Base-by-base conservation (phyloP, 1,140 invertebrate species). In the Ceratosolen fusciceps region DNA sequence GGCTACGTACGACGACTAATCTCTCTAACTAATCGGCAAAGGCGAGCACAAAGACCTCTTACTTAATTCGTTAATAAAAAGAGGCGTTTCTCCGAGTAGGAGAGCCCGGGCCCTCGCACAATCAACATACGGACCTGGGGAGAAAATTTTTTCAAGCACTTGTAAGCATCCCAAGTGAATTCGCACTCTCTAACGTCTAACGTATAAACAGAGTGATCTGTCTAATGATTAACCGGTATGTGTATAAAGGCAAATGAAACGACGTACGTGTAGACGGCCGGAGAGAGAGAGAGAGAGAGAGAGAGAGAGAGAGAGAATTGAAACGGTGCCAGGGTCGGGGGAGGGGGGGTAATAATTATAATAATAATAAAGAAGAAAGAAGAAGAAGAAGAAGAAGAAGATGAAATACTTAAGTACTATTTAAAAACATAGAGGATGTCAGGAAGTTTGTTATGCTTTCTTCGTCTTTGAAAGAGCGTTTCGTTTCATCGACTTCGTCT, bases 361-460 rank as follows among this genome's bases (percentile, higher is more conserved):
- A 72, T 1, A 37, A 24, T 5, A 54, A 65, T 19, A 31, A 31
- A 2, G 31, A n/a, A 68, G 19, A 79, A 58, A 43, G 65, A 67
- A 60, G 26, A 34, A 4, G 26, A 34, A 58, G 62, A n/a, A n/a
- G n/a, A n/a, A n/a, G n/a, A n/a, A n/a, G 8, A 56, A 79, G 47
- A 74, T 70, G 29, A 74, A 79, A 54, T 67, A 80, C 73, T 80
- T 71, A 71, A 75, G 60, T 60, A 58, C 73, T 75, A 75, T 80
- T 74, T 80, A 75, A 80, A 80, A 54, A 74, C 24, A 29, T n/a
- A 24, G 14, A 24, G 7, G 54, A 47, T 21, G 5, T 8, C 14
- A 56, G 5, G 21, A 19, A 37, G 62, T 75, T 80, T 80, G 73
- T 80, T 80, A 62, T 80, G 73, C 68, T 80, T 80, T 47, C 71